Evolutionary conservation across 2,888 invertebrate species (phyloP), one percentile per base, ranked within the genome.

Genomic region (Aelia acuminata): DNA sequence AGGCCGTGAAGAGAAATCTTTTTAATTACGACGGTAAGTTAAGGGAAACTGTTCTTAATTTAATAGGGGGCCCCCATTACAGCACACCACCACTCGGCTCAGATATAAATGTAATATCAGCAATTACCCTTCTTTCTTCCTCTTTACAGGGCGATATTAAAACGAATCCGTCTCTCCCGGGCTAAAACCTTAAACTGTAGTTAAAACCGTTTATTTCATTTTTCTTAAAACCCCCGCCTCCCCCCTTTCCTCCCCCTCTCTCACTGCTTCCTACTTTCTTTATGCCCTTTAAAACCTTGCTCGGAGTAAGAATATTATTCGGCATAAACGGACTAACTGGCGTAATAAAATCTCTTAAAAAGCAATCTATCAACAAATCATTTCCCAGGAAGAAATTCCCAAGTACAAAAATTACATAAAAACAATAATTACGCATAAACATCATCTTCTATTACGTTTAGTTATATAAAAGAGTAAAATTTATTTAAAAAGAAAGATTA

Each of bases 51-150:
- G 85, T 85, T 85, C 85, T 50, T 85, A 85, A 50, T 85, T 85
- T 85, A 85, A 85, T 85, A 53, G 20, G 39, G n/a, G 39, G n/a
- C n/a, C 15, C 39, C 85, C 85, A 53, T 85, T 85, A 53, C 31
- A 50, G 49, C 53, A 53, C 35, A 57, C 35, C 53, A 50, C 22
- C 50, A 49, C 53, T 35, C 50, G 39, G 1, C 49, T 31, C 15
- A n/a, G 85, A 85, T 85, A 85, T 85, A 85, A 85, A 85, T 85
- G 85, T 85, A 85, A 85, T 85, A 85, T 85, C 85, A 85, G 57
- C 85, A 85, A 85, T 85, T 85, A 85, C 85, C 85, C 53, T 43
- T 10, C 53, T 20, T 57, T n/a, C n/a, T 57, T 39, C 43, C 13
- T 20, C 50, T 39, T 35, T 50, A 85, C 20, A 53, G 53, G 22